Evolutionary conservation across 2,797 vertebrate species (phyloP).

Genomic region (Hypotaenidia philippensis): DNA sequence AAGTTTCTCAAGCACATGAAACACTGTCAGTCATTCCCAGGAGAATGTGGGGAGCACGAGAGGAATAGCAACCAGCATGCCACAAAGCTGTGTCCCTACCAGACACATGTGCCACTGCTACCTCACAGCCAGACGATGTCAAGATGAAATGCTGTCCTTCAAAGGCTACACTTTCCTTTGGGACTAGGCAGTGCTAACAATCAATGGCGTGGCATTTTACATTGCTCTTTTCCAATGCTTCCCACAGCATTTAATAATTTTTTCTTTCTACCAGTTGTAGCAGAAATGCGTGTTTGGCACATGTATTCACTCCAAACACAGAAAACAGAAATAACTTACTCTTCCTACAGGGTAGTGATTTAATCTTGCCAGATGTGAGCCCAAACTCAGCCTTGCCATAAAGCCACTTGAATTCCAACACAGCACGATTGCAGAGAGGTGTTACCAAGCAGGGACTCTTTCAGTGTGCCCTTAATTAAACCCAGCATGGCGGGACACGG

Average conservation of each 20-base stretch:
- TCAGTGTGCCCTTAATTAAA: slow-evolving; percentile 49
- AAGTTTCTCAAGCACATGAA: not conserved
- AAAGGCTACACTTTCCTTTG: not conserved
- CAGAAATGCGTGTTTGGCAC: not conserved
- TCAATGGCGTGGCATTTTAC: not conserved
- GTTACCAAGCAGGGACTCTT: not conserved
- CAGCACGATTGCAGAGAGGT: not conserved
- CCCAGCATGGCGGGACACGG: not conserved
- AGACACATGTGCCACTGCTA: not conserved
- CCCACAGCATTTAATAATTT: not conserved
- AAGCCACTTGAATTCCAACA: not conserved
- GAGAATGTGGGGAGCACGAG: not conserved
- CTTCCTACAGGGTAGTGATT: not conserved
- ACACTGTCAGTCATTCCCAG: not conserved
- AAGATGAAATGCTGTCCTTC: not conserved
- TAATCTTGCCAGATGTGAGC: slow-evolving; percentile 9
- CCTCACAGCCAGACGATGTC: not conserved
- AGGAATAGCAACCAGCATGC: not conserved
- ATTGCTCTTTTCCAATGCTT: not conserved
- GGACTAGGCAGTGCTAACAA: not conserved
- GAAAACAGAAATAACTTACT: not conserved
- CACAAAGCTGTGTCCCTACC: not conserved
- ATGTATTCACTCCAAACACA: not conserved
- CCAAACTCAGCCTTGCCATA: not conserved
- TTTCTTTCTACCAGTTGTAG: not conserved